These are phyloP conservation scores for Zophobas atratus DNA, from an alignment of 1,140 invertebrate genomes.

Conservation along the genomic window DNA sequence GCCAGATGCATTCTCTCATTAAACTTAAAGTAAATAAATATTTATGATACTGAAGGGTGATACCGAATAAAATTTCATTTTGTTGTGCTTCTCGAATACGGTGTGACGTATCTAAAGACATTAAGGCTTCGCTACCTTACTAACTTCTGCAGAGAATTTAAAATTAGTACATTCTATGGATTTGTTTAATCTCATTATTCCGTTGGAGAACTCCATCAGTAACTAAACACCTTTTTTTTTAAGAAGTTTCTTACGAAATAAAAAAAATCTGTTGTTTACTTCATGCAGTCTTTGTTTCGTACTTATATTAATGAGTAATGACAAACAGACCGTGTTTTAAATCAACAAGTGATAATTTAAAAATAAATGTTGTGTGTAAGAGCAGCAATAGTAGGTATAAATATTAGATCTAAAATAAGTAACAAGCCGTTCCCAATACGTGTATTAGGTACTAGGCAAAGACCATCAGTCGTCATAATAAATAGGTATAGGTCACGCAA, in stretches of 20 bases:
- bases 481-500: conserved; percentile 23
- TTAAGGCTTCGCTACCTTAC: not conserved
- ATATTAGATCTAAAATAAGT: conserved; percentile 7
- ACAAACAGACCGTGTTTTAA: not conserved
- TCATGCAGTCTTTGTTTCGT: not conserved
- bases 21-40: conserved; percentile 38
- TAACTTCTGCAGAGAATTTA: conserved; percentile 2
- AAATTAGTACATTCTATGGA: conserved; percentile 15
- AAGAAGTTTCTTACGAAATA: too few relatives aligned
- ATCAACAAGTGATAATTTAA: not conserved
- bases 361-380: conserved; percentile 1
- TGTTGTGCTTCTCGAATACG: conserved; percentile 3
- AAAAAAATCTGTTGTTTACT: too few relatives aligned
- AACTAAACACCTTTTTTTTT: too few relatives aligned
- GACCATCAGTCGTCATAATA: conserved; percentile 27
- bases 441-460: not conserved
- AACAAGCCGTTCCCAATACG: conserved; percentile 7
- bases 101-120: not conserved
- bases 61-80: conserved; percentile 16
- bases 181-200: conserved; percentile 19
- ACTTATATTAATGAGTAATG: not conserved
- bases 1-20: conserved; percentile 33
- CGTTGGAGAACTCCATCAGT: not conserved
- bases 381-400: not conserved
- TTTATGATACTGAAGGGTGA: conserved; percentile 17